Evolutionary conservation across 2,888 invertebrate genomes (phyloP), one percentile per base, ranked within the genome.

Genomic region (Adelognathus sp.): DNA sequence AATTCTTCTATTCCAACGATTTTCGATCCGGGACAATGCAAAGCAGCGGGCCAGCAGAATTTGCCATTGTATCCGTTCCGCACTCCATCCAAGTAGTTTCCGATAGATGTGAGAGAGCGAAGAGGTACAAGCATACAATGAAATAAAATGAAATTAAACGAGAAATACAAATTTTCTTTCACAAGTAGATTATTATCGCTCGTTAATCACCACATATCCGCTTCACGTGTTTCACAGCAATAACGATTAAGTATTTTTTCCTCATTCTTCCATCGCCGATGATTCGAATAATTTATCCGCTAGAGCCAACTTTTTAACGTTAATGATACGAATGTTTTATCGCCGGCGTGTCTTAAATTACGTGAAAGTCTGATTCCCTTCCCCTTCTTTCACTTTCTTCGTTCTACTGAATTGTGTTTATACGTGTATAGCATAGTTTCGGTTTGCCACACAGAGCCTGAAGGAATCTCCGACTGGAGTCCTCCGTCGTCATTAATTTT

Each of bases 201-300:
- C 66, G 33, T 67, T 60, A 56, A 70, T 60, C 52, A 71, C 39
- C 29, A 66, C 61, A 60, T 72, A 77, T 76, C 44, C 67, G 66
- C 67, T 79, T 54, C 11, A 50, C 39, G 39, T 54, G 54, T 27
- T 54, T 29, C 41, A 39, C 39, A 29, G 54, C 73, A 81, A 76
- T 75, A 73, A 81, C 77, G 82, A 83, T 83, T 84, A 82, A n/a
- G n/a, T n/a, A n/a, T n/a, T n/a, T n/a, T 82, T 81, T 73, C 9
- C 29, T 39, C 67, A 29, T 54, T 16, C 29, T 54, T 27, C 41
- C 41, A 60, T 70, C 61, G 39, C 9, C 18, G 63, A 78, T 69
- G 72, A 50, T 27, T 52, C 63, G 75, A 70, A 76, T 75, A 81
- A 82, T 83, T 83, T 70, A 29, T 66, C 64, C 50, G 36, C 50